Base-by-base conservation (phyloP, 53 echinoderm and acorn worm species). In the Henricia sp. region DNA sequence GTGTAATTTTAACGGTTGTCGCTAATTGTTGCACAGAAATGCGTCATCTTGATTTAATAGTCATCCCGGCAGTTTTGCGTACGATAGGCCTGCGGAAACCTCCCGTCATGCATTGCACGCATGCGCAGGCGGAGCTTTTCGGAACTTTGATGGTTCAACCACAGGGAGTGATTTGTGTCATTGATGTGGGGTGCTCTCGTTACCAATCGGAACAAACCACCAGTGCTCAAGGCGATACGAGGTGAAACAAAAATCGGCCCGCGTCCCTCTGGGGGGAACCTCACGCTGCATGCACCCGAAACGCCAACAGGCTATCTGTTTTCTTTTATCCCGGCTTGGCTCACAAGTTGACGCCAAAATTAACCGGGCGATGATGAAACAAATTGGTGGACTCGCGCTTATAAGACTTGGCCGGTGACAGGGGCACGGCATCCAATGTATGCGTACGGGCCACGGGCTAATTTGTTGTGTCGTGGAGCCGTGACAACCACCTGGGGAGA, bases 401-500 rank as follows among this genome's bases (percentile, higher is more conserved):
- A 76, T 76, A 39, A 57, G 76, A 39, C 73, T 23, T 29, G 58
- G 76, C 42, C 48, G 59, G 76, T 76, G 76, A 57, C 58, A 57
- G 48, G 71, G 56, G 33, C 34, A 23, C 30, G 37, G 37, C 36
- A 52, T 37, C 74, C 74, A 74, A 74, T 74, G 54, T 23, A 53
- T 4, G 53, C 25, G 38, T 40, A 52, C 52, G 74, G 52, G 59
- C 26, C 56, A 19, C 58, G 9, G 40, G 76, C 59, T 76, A 76
- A 76, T 76, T 76, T 40, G 58, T 56, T 42, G 76, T 41, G 44
- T 50, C 70, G n/a, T 46, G 70, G 70, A 70, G 48, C 70, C 46
- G 76, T 76, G 76, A 76, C 76, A 76, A 76, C 76, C 76, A 57
- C 76, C 76, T 59, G 58, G 38, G 59, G 76, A 52, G 76, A 29